Evolutionary conservation across 64 coral and sea anemone genomes (phyloP).

Genomic region (Pachyseris speciosa): DNA sequence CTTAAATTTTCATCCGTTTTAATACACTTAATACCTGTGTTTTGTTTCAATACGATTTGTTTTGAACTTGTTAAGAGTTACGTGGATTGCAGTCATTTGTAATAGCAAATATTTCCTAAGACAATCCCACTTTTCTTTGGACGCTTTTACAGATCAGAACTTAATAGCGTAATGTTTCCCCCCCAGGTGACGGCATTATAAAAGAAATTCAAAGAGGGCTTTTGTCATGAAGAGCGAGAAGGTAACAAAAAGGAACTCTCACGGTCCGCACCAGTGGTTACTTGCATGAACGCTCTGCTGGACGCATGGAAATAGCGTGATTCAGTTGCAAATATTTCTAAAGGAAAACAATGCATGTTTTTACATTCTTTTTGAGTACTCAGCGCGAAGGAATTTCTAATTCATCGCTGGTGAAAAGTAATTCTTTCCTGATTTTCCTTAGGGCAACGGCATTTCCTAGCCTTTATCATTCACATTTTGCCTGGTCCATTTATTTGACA

Average conservation of each 20-base stretch:
- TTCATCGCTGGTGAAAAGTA: neutral
- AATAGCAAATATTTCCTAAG: neutral
- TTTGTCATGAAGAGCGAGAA: neutral
- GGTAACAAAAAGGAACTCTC: neutral
- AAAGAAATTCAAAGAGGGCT: neutral
- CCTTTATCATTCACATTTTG: neutral
- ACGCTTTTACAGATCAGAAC: neutral
- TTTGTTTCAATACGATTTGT: neutral
- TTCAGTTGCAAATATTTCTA: neutral
- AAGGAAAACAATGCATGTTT: neutral
- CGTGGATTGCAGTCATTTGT: slow-evolving; percentile 1
- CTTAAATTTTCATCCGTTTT: neutral
- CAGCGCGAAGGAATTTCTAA: neutral
- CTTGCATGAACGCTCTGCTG: slow-evolving; percentile 4
- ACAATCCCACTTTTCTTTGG: neutral
- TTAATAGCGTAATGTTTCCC: neutral
- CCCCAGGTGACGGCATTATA: neutral
- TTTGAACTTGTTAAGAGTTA: neutral
- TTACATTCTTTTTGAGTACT: neutral
- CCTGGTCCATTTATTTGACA: neutral
- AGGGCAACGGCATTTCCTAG: neutral
- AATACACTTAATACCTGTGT: neutral
- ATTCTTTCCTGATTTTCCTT: neutral
- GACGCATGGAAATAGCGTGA: neutral
- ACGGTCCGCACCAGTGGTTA: neutral